A percentile compares a stretch with the other conserved stretches of the same genome.
Evolutionary conservation across 2,113 vertebrate species (phyloP).

Genomic region (Cettia cetti): DNA sequence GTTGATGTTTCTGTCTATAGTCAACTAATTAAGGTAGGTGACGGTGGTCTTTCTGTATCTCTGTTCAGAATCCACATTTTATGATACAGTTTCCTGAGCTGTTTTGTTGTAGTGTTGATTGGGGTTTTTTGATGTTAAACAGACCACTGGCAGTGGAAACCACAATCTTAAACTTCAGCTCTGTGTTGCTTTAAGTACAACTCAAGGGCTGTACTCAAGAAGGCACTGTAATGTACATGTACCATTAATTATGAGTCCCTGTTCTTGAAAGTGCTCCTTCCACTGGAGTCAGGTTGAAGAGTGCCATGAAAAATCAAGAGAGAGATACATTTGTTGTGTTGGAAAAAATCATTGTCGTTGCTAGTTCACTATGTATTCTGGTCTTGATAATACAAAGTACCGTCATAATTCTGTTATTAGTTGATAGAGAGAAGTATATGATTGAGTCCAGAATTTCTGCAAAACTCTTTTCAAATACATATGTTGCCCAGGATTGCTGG

Average conservation of each 20-base stretch:
- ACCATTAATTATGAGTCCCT: background rate
- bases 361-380: background rate
- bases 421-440: background rate
- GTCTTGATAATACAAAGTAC: background rate
- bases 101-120: background rate
- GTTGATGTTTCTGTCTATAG: background rate
- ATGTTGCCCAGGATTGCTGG: background rate
- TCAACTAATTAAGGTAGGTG: background rate
- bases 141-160: background rate
- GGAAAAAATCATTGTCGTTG: background rate
- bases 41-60: background rate
- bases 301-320: background rate
- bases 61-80: background rate
- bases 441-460: background rate
- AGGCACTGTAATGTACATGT: background rate
- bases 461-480: background rate
- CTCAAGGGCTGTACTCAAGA: background rate
- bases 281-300: background rate
- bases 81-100: background rate
- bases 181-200: background rate
- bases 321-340: background rate
- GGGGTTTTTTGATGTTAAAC: background rate
- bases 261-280: background rate
- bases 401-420: background rate
- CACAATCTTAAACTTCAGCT: background rate